Evolutionary conservation across 2,888 invertebrate genomes (phyloP).

Genomic region (Tortrix viridana): DNA sequence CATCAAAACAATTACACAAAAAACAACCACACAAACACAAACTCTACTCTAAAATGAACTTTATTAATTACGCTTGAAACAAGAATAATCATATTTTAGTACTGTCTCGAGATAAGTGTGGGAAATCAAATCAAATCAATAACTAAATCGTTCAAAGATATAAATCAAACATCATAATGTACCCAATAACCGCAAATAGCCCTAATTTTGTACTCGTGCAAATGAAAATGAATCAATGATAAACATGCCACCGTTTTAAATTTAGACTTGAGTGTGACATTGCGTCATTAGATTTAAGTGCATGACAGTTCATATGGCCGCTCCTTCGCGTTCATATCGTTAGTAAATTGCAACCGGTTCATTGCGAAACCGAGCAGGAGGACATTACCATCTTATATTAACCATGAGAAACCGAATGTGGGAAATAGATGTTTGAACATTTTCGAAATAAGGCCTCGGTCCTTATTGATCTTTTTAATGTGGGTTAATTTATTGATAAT

Average conservation of each 20-base stretch:
- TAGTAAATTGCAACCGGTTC: slow-evolving; percentile 56
- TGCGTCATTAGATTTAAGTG: slow-evolving; percentile 24
- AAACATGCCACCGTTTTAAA: slow-evolving; percentile 31
- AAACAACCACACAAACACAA: no score
- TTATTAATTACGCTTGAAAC: no score
- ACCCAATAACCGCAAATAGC: slow-evolving; percentile 24
- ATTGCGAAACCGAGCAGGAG: slow-evolving; percentile 50
- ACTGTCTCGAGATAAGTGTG: no score
- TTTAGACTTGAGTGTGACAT: slow-evolving; percentile 30
- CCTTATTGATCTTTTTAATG: slow-evolving; percentile 29
- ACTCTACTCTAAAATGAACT: no score
- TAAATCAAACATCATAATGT: slow-evolving; percentile 21
- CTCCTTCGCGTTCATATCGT: slow-evolving; percentile 39
- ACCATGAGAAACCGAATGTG: slow-evolving; percentile 56
- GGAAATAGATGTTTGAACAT: slow-evolving; percentile 14
- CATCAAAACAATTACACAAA: no score
- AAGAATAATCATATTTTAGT: no score
- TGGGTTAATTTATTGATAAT: no score
- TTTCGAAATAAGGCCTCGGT: slow-evolving; percentile 50
- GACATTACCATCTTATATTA: slow-evolving; percentile 67
- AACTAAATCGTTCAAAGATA: background rate
- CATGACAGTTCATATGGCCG: slow-evolving; percentile 18
- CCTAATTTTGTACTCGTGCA: slow-evolving; percentile 17
- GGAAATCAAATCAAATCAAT: no score
- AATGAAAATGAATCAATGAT: slow-evolving; percentile 27